Percentiles rank a stretch among this genome's conserved stretches.
phyloP scores from a whole-genome alignment of 2,113 vertebrate species.

The Lathamus discolor region DNA sequence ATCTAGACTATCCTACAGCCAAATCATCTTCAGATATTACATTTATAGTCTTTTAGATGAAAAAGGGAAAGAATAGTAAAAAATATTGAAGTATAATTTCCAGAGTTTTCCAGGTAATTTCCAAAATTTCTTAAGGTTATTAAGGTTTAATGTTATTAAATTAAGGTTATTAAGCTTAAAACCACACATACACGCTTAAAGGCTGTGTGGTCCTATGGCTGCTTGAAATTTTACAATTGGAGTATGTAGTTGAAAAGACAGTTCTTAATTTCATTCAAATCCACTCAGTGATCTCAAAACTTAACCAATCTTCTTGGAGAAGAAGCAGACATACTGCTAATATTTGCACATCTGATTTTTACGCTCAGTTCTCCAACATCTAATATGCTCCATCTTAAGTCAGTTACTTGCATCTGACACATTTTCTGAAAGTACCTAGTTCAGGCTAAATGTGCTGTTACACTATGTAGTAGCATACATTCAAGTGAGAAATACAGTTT shows the following conservation, averaged over 20 bases:
- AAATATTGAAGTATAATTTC: neutral
- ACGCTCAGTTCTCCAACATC: neutral
- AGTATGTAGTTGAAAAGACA: neutral
- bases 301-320: neutral
- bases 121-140: neutral
- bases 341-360: neutral
- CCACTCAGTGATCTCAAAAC: neutral
- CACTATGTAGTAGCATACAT: fast-evolving
- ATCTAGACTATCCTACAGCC: neutral
- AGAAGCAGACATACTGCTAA: neutral
- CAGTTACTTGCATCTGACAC: neutral
- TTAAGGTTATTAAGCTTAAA: neutral
- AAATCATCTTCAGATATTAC: neutral
- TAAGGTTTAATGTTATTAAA: neutral
- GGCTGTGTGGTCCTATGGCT: neutral
- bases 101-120: neutral
- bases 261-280: neutral
- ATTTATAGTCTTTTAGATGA: neutral
- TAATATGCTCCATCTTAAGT: neutral
- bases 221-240: neutral
- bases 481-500: neutral
- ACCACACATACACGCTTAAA: neutral
- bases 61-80: neutral
- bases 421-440: neutral
- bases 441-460: neutral